A percentile compares a stretch with the other conserved stretches of the same genome.
These are phyloP conservation scores for Melanotaenia duboulayi DNA, from an alignment of 2,113 vertebrate genomes.

Conservation along the genomic window DNA sequence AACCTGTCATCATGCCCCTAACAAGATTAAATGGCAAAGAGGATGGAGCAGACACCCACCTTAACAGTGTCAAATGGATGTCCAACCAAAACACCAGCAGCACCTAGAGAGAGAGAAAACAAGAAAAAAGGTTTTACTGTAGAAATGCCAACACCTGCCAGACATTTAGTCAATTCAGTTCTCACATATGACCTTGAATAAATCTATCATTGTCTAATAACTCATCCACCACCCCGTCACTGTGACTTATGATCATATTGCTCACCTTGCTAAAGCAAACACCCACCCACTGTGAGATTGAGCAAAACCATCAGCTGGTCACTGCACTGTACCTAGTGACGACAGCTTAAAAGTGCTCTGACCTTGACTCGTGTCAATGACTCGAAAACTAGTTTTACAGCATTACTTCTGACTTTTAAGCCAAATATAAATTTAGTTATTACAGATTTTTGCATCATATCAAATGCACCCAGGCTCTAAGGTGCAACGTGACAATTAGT, in stretches of 20 bases:
- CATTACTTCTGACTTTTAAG: background rate
- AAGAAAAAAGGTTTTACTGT: background rate
- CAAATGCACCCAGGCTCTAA: too few relatives aligned
- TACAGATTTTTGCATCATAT: too few relatives aligned
- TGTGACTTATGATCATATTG: background rate
- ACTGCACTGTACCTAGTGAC: conserved; percentile 31
- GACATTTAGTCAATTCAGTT: too few relatives aligned
- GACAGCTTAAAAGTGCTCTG: conserved; percentile 14
- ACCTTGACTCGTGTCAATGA: conserved; percentile 62
- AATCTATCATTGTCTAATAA: too few relatives aligned
- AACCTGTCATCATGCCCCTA: conserved; percentile 8
- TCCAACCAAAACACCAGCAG: conserved; percentile 95
- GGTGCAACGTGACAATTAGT: too few relatives aligned
- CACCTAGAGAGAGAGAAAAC: conserved; percentile 80
- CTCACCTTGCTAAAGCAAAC: conserved; percentile 1
- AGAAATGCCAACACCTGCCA: background rate
- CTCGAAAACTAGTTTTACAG: conserved; percentile 14
- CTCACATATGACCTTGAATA: too few relatives aligned
- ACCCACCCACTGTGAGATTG: background rate
- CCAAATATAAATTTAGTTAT: background rate
- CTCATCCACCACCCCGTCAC: too few relatives aligned
- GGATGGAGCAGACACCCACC: conserved; percentile 69
- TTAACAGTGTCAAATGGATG: conserved; percentile 96
- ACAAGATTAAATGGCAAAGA: conserved; percentile 23
- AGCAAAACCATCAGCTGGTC: conserved; percentile 27